These are phyloP conservation scores for Tautogolabrus adspersus DNA, from an alignment of 2,113 vertebrate genomes.

Conservation along the genomic window DNA sequence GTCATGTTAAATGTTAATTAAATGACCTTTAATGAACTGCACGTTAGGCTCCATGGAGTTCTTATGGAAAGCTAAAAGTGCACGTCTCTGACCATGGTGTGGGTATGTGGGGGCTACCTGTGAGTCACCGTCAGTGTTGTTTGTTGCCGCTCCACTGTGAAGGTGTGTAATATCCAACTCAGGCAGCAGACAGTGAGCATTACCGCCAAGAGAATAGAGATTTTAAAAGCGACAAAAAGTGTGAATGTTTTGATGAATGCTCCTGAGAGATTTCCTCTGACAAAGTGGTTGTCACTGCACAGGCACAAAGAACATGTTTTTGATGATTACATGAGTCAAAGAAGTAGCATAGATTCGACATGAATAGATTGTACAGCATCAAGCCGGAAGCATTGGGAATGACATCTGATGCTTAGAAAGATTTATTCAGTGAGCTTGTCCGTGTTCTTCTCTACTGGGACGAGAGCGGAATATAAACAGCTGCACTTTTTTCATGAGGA, in stretches of 20 bases:
- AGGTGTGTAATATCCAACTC: background rate
- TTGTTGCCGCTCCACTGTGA: constrained; percentile 3
- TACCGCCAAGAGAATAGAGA: constrained; percentile 12
- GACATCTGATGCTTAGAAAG: constrained; percentile 17
- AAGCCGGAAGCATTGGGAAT: background rate
- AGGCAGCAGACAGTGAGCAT: constrained; percentile 6
- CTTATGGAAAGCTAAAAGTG: constrained; percentile 1
- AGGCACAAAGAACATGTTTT: constrained; percentile 15
- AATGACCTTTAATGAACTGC: too few species aligned
- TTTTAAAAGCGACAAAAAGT: constrained; percentile 11
- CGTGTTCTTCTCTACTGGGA: background rate
- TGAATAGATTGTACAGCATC: constrained; percentile 25
- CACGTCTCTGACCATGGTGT: background rate
- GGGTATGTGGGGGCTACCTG: background rate
- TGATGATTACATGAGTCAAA: constrained; percentile 52
- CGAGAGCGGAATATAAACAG: background rate
- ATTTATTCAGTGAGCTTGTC: constrained; percentile 6
- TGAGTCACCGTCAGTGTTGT: background rate
- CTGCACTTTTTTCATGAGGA: constrained; percentile 7
- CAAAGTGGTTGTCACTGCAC: constrained; percentile 38
- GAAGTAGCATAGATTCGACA: constrained; percentile 22
- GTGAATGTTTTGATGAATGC: constrained; percentile 8
- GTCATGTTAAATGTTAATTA: too few species aligned
- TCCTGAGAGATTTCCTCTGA: constrained; percentile 39
- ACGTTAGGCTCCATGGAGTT: background rate